Base-by-base conservation (phyloP, 2,888 invertebrate species). In the Hypsopygia costalis region DNA sequence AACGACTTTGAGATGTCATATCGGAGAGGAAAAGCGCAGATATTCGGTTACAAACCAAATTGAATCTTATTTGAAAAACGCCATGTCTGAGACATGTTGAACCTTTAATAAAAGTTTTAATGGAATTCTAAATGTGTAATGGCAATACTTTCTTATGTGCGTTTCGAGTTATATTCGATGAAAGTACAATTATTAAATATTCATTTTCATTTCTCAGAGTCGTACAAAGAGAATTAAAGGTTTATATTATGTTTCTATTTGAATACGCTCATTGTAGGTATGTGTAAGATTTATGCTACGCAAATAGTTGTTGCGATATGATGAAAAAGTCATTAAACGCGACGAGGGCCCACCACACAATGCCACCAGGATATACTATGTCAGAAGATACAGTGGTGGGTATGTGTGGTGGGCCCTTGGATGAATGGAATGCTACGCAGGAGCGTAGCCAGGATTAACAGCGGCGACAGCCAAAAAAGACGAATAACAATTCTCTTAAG, bases 1-100 rank as follows among this genome's bases (percentile, higher is more conserved):
- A 4, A 16, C 51, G 59, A 48, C 61, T 66, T 64, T 62, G 59
- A 61, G 46, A 64, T 64, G 66, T 70, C 69, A 66, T 69, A 68
- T 65, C 58, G 62, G 52, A 49, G 47, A 51, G 62, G 47, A 53
- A 52, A 55, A 62, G 54, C 62, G 49, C 52, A 57, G 60, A 57
- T 71, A 66, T 74, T 69, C 33, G 52, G 60, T 73, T 73, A 62
- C 69, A 58, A 45, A 40, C 45, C 43, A 40, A 47, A 49, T 54
- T 46, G 36, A 48, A 56, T 45, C 59, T 51, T 65, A 61, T 53
- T 39, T 27, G 32, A 32, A 32, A 38, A 32, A 38, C 16, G 39
- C n/a, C n/a, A n/a, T n/a, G n/a, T 39, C 32, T 9, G 27, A 16
- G 27, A 20, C 33, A 33, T 39, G 33, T 22, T 36, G 28, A 16